These are phyloP conservation scores for Alloscopus bannaensis DNA, from an alignment of 2,888 invertebrate genomes.

Conservation along the genomic window DNA sequence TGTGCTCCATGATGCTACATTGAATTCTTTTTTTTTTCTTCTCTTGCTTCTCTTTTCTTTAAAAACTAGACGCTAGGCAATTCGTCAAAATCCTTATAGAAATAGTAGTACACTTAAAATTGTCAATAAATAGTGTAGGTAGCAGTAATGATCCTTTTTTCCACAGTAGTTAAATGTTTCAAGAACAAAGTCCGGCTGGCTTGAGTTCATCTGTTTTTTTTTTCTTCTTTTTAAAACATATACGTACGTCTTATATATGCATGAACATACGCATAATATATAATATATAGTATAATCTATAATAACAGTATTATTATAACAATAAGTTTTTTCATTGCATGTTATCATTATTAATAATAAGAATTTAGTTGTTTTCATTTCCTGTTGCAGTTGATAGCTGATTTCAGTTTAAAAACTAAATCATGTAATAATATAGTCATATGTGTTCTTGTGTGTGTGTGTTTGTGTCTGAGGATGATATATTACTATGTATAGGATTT, in stretches of 20 bases:
- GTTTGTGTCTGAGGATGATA: too few relatives aligned
- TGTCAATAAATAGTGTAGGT: slow-evolving; percentile 4
- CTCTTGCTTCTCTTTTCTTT: slow-evolving; percentile 15
- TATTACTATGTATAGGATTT: too few relatives aligned
- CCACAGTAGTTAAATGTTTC: slow-evolving; percentile 21
- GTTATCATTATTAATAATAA: slow-evolving; percentile 10
- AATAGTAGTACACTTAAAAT: slow-evolving; percentile 29
- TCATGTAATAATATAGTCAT: too few relatives aligned
- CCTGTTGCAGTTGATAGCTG: too few relatives aligned
- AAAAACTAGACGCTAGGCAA: slow-evolving; percentile 41
- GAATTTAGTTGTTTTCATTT: slow-evolving; percentile 3
- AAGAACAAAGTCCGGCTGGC: slow-evolving; percentile 54
- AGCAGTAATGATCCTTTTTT: slow-evolving; percentile 4
- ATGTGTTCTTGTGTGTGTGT: too few relatives aligned
- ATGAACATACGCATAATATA: slow-evolving; percentile 36
- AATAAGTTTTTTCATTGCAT: slow-evolving; percentile 23
- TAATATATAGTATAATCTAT: neutral
- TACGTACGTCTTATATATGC: slow-evolving; percentile 41
- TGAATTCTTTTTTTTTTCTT: slow-evolving; percentile 18
- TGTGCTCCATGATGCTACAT: too few relatives aligned
- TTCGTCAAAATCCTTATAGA: slow-evolving; percentile 32
- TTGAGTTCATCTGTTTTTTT: slow-evolving; percentile 58
- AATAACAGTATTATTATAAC: slow-evolving; percentile 11
- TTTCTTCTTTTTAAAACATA: too few relatives aligned
- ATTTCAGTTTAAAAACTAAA: too few relatives aligned